A percentile compares a stretch with the other conserved stretches of the same genome.
Evolutionary conservation across 2,888 invertebrate species (phyloP).

Genomic region (Pyrgus malvae): DNA sequence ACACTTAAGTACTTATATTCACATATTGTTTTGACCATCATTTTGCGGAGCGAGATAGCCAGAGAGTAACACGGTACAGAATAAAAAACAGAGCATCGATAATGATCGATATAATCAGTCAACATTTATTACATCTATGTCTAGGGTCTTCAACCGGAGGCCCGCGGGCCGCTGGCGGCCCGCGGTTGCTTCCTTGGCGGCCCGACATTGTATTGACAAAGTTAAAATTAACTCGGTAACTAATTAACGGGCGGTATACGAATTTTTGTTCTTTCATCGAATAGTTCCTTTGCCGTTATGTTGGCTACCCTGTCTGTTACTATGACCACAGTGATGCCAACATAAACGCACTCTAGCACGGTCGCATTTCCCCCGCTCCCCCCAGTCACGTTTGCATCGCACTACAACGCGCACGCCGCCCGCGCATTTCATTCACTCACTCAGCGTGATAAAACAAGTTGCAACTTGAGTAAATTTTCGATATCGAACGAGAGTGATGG

Average conservation of each 20-base stretch:
- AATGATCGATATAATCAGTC: no score
- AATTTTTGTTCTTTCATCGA: not conserved
- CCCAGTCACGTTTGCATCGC: not conserved
- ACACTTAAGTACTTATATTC: no score
- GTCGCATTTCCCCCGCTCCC: not conserved
- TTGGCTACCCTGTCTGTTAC: no score
- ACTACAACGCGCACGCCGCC: not conserved
- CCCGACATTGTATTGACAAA: not conserved
- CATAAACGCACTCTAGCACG: not conserved
- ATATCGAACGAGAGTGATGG: not conserved
- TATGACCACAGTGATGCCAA: no score
- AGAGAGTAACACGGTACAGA: no score
- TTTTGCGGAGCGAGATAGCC: no score
- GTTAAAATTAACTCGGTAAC: not conserved
- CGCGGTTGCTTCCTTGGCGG: not conserved
- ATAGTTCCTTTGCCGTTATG: no score
- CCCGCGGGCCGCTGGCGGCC: not conserved
- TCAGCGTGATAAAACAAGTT: not conserved
- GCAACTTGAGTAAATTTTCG: not conserved
- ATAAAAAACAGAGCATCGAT: no score
- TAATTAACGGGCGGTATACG: not conserved
- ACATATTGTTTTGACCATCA: no score
- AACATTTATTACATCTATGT: no score
- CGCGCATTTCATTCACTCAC: not conserved
- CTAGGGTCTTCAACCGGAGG: not conserved